These are phyloP conservation scores for Lissocephala sabroskyi DNA, from an alignment of 2,888 invertebrate genomes.

Conservation along the genomic window DNA sequence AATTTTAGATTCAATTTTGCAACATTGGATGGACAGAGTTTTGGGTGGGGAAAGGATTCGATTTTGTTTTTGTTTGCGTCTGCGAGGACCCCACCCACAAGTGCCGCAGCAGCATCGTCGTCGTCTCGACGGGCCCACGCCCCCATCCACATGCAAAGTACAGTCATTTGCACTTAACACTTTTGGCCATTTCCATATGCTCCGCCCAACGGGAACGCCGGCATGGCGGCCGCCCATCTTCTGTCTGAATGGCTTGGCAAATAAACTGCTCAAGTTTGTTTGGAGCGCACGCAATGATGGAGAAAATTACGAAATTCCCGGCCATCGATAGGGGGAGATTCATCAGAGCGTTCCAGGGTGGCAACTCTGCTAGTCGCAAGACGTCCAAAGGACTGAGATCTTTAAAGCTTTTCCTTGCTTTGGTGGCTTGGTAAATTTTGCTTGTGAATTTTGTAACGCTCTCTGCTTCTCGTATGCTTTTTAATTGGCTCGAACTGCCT, in stretches of 20 bases:
- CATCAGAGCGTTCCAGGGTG: too few relatives aligned
- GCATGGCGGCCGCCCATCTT: slow-evolving; percentile 37
- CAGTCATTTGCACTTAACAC: slow-evolving; percentile 64
- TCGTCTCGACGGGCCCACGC: background rate
- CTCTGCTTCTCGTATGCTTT: too few relatives aligned
- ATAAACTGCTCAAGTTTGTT: slow-evolving; percentile 42
- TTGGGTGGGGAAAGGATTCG: slow-evolving; percentile 18
- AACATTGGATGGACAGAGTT: background rate
- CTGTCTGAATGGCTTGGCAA: slow-evolving; percentile 6
- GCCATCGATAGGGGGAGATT: too few relatives aligned
- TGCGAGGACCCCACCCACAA: background rate
- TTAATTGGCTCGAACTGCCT: background rate
- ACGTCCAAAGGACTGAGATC: too few relatives aligned
- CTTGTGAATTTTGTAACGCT: background rate
- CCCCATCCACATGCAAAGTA: too few relatives aligned
- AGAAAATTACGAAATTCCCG: slow-evolving; percentile 54
- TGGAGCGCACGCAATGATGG: slow-evolving; percentile 35
- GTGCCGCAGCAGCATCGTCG: slow-evolving; percentile 6
- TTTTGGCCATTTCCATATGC: slow-evolving; percentile 52
- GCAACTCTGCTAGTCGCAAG: too few relatives aligned
- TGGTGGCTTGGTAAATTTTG: too few relatives aligned
- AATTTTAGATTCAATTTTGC: slow-evolving; percentile 3
- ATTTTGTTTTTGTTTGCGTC: slow-evolving; percentile 34
- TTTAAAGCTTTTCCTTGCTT: too few relatives aligned
- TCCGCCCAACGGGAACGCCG: slow-evolving; percentile 12